These are phyloP conservation scores for Protomyctophum bolini DNA, from an alignment of 2,113 vertebrate genomes.

Conservation along the genomic window DNA sequence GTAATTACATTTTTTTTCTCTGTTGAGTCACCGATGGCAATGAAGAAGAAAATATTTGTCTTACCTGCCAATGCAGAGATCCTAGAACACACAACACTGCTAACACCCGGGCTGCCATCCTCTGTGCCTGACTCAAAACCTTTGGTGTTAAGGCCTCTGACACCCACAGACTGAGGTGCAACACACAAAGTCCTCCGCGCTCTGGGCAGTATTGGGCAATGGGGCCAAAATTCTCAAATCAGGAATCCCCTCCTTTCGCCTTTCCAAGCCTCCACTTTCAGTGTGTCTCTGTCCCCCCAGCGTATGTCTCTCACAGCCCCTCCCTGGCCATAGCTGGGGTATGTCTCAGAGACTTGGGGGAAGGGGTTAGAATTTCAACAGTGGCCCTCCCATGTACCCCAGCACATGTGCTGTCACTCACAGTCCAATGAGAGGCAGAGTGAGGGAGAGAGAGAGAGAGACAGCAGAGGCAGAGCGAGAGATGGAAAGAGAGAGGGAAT, in stretches of 20 bases:
- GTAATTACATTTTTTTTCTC: neutral
- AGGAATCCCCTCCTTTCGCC: slow-evolving; percentile 33
- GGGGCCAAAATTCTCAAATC: slow-evolving; percentile 43
- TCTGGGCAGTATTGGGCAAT: slow-evolving; percentile 25
- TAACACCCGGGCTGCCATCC: slow-evolving; percentile 66
- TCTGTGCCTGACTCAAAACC: slow-evolving; percentile 44
- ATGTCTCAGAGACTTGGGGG: slow-evolving; percentile 67
- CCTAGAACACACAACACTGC: slow-evolving; percentile 52
- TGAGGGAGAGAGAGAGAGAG: slow-evolving; percentile 8
- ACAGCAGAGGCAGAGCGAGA: neutral
- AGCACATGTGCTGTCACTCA: slow-evolving; percentile 80
- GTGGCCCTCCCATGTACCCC: slow-evolving; percentile 66
- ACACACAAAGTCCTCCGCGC: neutral
- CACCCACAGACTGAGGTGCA: slow-evolving; percentile 18
- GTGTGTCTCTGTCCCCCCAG: slow-evolving; percentile 27
- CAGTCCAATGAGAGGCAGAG: slow-evolving; percentile 13
- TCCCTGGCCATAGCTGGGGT: slow-evolving; percentile 66
- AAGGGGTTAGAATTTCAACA: slow-evolving; percentile 71
- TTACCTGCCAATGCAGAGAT: slow-evolving; percentile 71
- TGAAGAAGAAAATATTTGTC: slow-evolving; percentile 8
- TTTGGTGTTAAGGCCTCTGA: slow-evolving; percentile 22
- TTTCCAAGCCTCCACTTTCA: slow-evolving; percentile 22
- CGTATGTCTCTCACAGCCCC: slow-evolving; percentile 62
- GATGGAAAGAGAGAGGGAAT: neutral
- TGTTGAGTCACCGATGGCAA: slow-evolving; percentile 9